Evolutionary conservation across 1,140 invertebrate genomes (phyloP), one percentile per base, ranked within the genome.

Genomic region (Ylistrum balloti): DNA sequence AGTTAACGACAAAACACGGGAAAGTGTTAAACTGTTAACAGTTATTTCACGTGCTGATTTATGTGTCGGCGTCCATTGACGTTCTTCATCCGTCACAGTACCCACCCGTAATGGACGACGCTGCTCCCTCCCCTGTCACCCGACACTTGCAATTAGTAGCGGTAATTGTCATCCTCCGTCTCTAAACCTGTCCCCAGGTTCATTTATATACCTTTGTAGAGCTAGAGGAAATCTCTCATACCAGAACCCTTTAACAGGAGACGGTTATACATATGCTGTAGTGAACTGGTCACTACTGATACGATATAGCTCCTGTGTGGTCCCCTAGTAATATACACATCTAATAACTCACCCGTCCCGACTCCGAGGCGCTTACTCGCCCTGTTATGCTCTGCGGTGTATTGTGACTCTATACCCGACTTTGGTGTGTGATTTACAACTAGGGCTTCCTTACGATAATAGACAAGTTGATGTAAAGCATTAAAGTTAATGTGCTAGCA

Each of bases 1-100:
- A 74, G 56, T n/a, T 74, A 74, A 74, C 56, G n/a, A 74, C 56
- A 74, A 74, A 74, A 74, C 56, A 74, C 56, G 56, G 56, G 56
- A 74, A 74, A 74, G 56, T 74, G 56, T 28, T n/a, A 74, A 74
- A 74, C 22, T 74, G 56, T 28, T n/a, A 74, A 74, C 56, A 74
- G 56, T n/a, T 5, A 74, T 74, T 74, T n/a, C 56, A n/a, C 56
- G 28, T 74, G n/a, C 1, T 74, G 56, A 74, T 74, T n/a, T 28
- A 74, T 74, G 56, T 74, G 22, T 74, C n/a, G n/a, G 41, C 41
- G 9, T 17, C 41, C 41, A 45, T 45, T 45, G 41, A 17, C 41
- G 56, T 74, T 11, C 56, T 74, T 28, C 56, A 28, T 11, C 15
- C 56, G 22, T 74, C 56, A 74, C 56, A 74, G n/a, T 5, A n/a